These are phyloP conservation scores for Hirtodrosophila duncani DNA, from an alignment of 2,888 invertebrate species.

Conservation along the genomic window DNA sequence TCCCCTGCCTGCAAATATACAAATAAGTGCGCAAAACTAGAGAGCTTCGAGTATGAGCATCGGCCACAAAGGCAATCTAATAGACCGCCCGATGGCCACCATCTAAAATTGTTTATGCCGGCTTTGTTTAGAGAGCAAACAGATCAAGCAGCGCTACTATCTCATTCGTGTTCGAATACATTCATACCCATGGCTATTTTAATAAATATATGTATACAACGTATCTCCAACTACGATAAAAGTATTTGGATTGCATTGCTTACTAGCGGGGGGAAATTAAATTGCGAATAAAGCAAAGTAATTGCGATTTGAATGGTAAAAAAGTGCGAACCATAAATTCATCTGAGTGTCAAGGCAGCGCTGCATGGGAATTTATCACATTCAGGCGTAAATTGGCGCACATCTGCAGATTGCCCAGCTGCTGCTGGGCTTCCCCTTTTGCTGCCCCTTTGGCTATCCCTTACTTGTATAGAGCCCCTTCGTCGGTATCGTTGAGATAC, in stretches of 20 bases:
- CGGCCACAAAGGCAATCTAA: conserved; percentile 28
- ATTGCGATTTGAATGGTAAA: conserved; percentile 72
- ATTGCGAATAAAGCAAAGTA: conserved; percentile 73
- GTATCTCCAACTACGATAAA: too few species aligned
- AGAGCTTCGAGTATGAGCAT: conserved; percentile 25
- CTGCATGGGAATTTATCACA: conserved; percentile 74
- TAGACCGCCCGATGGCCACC: conserved; percentile 15
- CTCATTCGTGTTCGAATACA: background rate
- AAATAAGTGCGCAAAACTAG: conserved; percentile 10
- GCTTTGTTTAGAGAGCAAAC: conserved; percentile 54
- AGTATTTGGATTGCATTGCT: conserved; percentile 27
- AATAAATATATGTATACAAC: conserved; percentile 15
- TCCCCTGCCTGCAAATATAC: too few species aligned
- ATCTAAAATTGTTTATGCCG: conserved; percentile 33
- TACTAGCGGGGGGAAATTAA: conserved; percentile 53
- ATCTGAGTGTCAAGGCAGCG: conserved; percentile 73
- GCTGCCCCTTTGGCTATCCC: conserved; percentile 1
- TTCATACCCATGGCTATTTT: conserved; percentile 15
- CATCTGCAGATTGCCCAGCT: conserved; percentile 60
- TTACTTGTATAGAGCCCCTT: conserved; percentile 38
- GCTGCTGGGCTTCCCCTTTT: conserved; percentile 3
- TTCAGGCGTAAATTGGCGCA: conserved; percentile 68
- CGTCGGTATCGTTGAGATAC: conserved; percentile 45
- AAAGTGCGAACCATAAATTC: conserved; percentile 74
- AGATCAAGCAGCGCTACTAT: conserved; percentile 33